These are phyloP conservation scores for Rhynchonema sp. DNA, from an alignment of 2,888 invertebrate species.

Conservation along the genomic window DNA sequence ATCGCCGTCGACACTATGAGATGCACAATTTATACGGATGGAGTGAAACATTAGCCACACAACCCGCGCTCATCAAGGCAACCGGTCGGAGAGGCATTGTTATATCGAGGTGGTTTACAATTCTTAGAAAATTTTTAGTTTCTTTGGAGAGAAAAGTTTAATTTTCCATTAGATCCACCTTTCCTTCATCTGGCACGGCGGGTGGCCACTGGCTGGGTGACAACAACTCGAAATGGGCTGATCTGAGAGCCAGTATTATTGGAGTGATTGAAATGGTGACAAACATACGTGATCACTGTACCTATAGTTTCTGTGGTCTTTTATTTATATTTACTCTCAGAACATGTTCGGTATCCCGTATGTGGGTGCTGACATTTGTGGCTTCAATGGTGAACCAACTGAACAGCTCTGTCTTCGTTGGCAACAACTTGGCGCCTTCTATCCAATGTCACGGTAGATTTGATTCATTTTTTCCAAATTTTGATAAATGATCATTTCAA, in stretches of 20 bases:
- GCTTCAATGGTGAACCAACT: constrained; percentile 30
- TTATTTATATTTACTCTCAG: no score
- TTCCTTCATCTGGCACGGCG: constrained; percentile 20
- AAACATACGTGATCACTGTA: no score
- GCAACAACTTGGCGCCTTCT: constrained; percentile 46
- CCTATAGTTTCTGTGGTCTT: no score
- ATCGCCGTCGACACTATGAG: constrained; percentile 43
- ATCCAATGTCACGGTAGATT: constrained; percentile 35
- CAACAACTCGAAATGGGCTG: constrained; percentile 34
- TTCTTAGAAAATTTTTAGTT: background rate
- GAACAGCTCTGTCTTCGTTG: constrained; percentile 44
- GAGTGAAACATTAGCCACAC: constrained; percentile 52
- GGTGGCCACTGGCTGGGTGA: constrained; percentile 63
- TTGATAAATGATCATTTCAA: constrained; percentile 13
- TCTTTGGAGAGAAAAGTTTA: no score
- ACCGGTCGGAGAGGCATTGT: constrained; percentile 30
- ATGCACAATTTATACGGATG: constrained; percentile 58
- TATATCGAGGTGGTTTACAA: constrained; percentile 13
- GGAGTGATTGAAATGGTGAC: background rate
- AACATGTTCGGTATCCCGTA: constrained; percentile 28
- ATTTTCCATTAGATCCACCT: background rate
- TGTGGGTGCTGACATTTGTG: constrained; percentile 34
- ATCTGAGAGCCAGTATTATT: background rate
- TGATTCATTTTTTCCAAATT: background rate
- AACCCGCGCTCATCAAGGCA: constrained; percentile 29